Conservation (phyloP, 2,797 vertebrate genomes). For the Periparus ater region DNA sequence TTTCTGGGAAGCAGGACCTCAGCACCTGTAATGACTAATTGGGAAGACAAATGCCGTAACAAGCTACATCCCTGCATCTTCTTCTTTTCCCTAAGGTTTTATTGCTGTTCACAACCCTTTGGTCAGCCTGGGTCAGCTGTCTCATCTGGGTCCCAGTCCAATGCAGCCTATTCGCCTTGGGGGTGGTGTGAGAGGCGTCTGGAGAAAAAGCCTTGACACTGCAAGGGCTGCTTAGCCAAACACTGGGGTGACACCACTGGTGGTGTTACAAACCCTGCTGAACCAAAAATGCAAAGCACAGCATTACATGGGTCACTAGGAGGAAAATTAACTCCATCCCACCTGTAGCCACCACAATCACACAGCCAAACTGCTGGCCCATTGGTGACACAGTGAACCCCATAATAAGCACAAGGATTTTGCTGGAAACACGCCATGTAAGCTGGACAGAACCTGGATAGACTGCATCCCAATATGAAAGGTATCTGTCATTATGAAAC, state of each 20-base stretch:
- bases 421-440: background rate
- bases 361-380: background rate
- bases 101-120: background rate
- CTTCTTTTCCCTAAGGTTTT: background rate
- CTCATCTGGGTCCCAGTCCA: background rate
- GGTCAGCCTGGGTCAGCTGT: background rate
- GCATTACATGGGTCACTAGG: background rate
- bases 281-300: background rate
- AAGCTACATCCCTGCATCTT: background rate
- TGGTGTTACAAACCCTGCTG: background rate
- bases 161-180: background rate
- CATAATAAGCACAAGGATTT: background rate
- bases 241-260: background rate
- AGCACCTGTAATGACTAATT: background rate
- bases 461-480: background rate
- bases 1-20: background rate
- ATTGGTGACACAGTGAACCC: background rate
- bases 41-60: background rate
- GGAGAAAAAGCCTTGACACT: background rate
- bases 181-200: accelerated
- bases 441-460: background rate
- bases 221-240: background rate
- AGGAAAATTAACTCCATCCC: background rate
- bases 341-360: background rate
- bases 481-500: background rate